phyloP scores from a whole-genome alignment of 2,797 vertebrate species.

The Myotis pilosus region DNA sequence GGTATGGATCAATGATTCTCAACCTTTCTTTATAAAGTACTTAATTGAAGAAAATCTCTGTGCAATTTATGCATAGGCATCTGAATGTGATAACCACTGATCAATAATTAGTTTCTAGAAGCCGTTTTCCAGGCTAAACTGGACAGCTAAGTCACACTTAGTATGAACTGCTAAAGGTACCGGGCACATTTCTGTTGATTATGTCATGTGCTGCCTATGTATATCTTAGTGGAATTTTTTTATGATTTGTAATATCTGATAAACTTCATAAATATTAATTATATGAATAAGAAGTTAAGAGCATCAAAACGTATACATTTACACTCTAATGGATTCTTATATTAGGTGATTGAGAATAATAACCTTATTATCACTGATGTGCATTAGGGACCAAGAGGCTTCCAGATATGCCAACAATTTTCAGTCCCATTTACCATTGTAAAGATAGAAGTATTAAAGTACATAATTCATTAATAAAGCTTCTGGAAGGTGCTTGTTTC shows the following conservation, averaged over 20 bases:
- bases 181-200: background rate
- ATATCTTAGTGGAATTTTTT: background rate
- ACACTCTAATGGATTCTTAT: constrained; percentile 48
- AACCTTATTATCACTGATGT: constrained; percentile 24
- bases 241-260: background rate
- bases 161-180: background rate
- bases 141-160: background rate
- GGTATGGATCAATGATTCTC: background rate
- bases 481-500: constrained; percentile 52
- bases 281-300: constrained; percentile 14
- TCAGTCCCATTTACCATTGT: constrained; percentile 31
- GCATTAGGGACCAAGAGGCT: background rate
- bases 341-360: constrained; percentile 57
- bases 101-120: background rate
- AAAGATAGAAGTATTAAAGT: constrained; percentile 29
- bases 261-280: constrained; percentile 27
- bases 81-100: background rate
- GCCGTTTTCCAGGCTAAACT: background rate
- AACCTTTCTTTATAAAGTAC: constrained; percentile 32
- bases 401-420: constrained; percentile 43
- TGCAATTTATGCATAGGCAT: background rate
- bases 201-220: no score
- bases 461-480: constrained; percentile 18
- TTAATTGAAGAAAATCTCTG: constrained; percentile 8
- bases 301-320: constrained; percentile 8